These are phyloP conservation scores for Gallinago media DNA, from an alignment of 2,113 vertebrate species.

Conservation along the genomic window DNA sequence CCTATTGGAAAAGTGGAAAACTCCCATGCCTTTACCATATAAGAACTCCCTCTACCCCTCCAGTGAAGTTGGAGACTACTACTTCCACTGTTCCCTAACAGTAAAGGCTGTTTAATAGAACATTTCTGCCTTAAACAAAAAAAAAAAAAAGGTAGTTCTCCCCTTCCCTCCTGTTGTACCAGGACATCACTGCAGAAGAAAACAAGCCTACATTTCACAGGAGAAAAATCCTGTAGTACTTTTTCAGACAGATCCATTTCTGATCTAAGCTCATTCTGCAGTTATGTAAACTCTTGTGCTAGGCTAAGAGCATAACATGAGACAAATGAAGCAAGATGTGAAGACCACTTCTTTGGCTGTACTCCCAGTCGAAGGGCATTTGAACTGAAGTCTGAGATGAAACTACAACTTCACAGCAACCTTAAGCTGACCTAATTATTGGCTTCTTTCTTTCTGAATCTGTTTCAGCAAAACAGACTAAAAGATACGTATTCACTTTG, in stretches of 20 bases:
- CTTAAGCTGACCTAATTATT: neutral
- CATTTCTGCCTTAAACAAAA: neutral
- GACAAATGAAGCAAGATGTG: neutral
- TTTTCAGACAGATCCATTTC: neutral
- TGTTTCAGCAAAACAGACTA: neutral
- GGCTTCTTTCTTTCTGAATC: neutral
- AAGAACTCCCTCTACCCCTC: neutral
- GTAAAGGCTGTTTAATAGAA: neutral
- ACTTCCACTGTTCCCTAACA: neutral
- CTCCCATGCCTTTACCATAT: neutral
- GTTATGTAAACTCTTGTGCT: fast-evolving
- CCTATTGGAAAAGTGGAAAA: neutral
- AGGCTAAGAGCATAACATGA: neutral
- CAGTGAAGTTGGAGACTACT: neutral
- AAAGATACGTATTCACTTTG: neutral
- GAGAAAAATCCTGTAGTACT: neutral
- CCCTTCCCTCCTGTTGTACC: neutral
- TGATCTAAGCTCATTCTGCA: neutral
- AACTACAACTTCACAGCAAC: neutral
- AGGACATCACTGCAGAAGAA: neutral
- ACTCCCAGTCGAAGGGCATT: neutral
- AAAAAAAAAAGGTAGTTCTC: neutral
- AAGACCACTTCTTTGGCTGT: neutral
- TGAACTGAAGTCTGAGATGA: neutral
- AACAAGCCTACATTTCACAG: neutral